These are phyloP conservation scores for Andrena hattorfiana DNA, from an alignment of 2,888 invertebrate species.

Conservation along the genomic window DNA sequence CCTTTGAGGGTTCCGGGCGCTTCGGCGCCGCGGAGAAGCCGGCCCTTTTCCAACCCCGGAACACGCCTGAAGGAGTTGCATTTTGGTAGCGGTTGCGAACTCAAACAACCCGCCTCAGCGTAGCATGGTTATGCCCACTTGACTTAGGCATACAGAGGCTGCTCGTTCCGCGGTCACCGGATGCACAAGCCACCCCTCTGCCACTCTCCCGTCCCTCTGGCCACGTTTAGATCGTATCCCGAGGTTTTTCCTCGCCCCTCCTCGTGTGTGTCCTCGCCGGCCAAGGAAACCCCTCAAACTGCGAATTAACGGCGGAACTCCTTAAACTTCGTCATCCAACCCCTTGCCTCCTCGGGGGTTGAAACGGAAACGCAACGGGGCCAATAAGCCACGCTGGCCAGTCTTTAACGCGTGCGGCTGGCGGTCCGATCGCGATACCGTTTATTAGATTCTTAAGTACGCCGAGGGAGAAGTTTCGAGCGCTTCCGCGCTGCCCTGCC, in stretches of 20 bases:
- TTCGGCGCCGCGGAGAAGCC: not conserved
- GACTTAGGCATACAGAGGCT: conserved; percentile 48
- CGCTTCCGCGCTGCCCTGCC: conserved; percentile 18
- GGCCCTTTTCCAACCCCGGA: not conserved
- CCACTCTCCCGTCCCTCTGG: not conserved
- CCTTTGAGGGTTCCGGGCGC: conserved; percentile 29
- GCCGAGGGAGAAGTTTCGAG: conserved; percentile 45
- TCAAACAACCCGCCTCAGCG: conserved; percentile 59
- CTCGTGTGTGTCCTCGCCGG: conserved; percentile 11
- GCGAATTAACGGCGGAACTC: conserved; percentile 64
- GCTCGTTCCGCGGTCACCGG: conserved; percentile 9
- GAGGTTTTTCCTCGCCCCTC: not conserved
- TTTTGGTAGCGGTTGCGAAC: conserved; percentile 49
- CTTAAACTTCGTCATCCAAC: conserved; percentile 60
- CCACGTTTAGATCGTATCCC: conserved; percentile 47
- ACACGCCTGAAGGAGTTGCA: conserved; percentile 29
- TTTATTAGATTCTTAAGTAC: conserved; percentile 72
- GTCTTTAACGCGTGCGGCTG: conserved; percentile 43
- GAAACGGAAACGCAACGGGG: conserved; percentile 25
- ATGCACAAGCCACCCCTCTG: conserved; percentile 37
- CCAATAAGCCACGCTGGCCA: conserved; percentile 54
- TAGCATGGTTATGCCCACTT: conserved; percentile 59
- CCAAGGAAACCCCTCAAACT: conserved; percentile 49
- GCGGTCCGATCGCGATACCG: conserved; percentile 59
- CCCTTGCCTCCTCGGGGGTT: not conserved